Percentiles rank a stretch among this genome's conserved stretches.
These are phyloP conservation scores for Spea bombifrons DNA, from an alignment of 2,113 vertebrate species.

Conservation along the genomic window DNA sequence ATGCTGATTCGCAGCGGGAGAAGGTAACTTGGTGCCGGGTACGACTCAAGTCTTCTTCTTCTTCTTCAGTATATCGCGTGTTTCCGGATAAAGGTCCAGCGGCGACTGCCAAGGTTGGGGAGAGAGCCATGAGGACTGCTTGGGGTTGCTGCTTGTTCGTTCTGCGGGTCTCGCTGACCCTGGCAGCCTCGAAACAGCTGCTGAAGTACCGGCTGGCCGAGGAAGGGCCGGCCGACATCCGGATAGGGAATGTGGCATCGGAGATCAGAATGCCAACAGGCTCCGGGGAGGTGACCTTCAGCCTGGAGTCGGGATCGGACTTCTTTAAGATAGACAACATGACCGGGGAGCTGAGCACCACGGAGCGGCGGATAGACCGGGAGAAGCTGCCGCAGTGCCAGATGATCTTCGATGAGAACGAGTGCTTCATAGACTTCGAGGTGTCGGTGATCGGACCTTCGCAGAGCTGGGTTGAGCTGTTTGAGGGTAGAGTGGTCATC, in stretches of 20 bases:
- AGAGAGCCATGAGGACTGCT: conserved; percentile 60
- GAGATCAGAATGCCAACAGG: conserved; percentile 91
- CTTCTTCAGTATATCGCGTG: not conserved
- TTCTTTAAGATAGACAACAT: conserved; percentile 99
- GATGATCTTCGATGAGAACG: conserved; percentile 99
- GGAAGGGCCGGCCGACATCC: conserved; percentile 91
- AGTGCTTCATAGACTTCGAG: conserved; percentile 97
- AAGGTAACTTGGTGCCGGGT: conserved; percentile 66
- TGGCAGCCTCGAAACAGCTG: conserved; percentile 89
- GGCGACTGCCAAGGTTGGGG: not conserved
- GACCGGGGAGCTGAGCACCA: conserved; percentile 94
- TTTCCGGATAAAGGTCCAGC: no score
- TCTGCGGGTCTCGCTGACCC: conserved; percentile 78
- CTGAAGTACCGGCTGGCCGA: conserved; percentile 90
- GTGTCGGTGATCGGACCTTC: conserved; percentile 96
- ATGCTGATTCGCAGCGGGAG: conserved; percentile 54
- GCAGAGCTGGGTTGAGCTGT: conserved; percentile 97
- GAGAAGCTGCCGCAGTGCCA: conserved; percentile 98
- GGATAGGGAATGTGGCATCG: conserved; percentile 90
- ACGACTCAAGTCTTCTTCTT: conserved; percentile 47
- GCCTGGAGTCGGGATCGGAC: conserved; percentile 93
- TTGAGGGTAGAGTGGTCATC: conserved; percentile 94
- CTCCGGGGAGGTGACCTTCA: conserved; percentile 95
- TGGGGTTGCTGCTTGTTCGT: conserved; percentile 69
- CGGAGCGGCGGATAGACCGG: conserved; percentile 92